Conservation (phyloP, 2,888 invertebrate genomes). For the Xanthostigma xanthostigma region DNA sequence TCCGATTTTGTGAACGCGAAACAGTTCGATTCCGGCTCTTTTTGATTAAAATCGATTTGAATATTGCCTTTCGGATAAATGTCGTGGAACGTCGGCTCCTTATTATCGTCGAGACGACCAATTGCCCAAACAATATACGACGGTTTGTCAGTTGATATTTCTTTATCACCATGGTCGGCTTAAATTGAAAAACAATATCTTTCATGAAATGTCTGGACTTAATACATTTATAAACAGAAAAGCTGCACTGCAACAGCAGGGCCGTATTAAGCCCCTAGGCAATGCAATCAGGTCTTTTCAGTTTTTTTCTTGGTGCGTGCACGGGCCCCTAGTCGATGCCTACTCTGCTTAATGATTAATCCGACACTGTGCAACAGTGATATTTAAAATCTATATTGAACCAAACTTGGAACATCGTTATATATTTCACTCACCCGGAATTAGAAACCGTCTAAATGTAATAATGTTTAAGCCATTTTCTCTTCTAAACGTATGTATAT, state of each 20-base stretch:
- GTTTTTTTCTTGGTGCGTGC: too few species aligned
- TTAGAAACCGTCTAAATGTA: constrained; percentile 60
- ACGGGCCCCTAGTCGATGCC: too few species aligned
- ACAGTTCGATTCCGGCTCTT: constrained; percentile 53
- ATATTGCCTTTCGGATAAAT: constrained; percentile 59
- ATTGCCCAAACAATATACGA: constrained; percentile 69
- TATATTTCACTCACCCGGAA: constrained; percentile 42
- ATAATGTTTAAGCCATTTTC: constrained; percentile 64
- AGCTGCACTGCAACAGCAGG: too few species aligned
- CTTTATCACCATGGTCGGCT: constrained; percentile 68
- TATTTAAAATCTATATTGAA: too few species aligned
- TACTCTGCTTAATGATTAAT: too few species aligned
- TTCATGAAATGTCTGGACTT: too few species aligned
- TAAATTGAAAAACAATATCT: constrained; percentile 12
- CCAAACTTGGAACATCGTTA: too few species aligned
- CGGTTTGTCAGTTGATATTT: constrained; percentile 44
- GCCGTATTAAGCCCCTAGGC: too few species aligned
- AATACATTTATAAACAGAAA: too few species aligned
- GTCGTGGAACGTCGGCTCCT: constrained; percentile 73
- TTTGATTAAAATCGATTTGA: constrained; percentile 46
- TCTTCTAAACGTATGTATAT: constrained; percentile 56
- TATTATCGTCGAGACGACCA: constrained; percentile 59
- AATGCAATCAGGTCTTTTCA: too few species aligned
- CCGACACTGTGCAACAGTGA: too few species aligned
- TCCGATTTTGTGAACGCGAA: constrained; percentile 47